phyloP scores from a whole-genome alignment of 2,113 vertebrate genomes.

The Campylorhamphus procurvoides region DNA sequence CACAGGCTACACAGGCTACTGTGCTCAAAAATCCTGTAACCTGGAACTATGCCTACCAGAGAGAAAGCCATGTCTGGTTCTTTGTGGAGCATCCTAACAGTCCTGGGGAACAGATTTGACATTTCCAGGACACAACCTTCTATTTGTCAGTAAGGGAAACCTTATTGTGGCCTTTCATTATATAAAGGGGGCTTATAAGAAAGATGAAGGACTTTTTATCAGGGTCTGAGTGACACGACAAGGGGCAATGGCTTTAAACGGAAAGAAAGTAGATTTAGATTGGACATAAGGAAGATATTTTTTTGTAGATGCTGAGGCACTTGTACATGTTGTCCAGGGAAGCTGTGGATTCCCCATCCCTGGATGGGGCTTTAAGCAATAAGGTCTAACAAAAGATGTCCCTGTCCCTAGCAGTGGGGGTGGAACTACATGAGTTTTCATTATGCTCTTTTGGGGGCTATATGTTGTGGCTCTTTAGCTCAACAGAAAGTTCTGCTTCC shows the following conservation, averaged over 20 bases:
- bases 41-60: not conserved
- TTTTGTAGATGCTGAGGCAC: not conserved
- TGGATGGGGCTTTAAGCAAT: not conserved
- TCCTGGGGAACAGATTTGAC: not conserved
- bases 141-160: not conserved
- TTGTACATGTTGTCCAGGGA: fast-evolving
- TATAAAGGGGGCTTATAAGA: not conserved
- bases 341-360: not conserved
- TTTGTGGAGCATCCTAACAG: not conserved
- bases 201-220: not conserved
- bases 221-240: not conserved
- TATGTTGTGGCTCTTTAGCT: not conserved
- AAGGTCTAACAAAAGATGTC: not conserved
- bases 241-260: not conserved
- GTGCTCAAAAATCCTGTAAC: not conserved
- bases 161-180: not conserved
- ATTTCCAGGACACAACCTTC: not conserved
- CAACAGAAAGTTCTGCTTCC: not conserved
- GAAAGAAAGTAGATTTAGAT: not conserved
- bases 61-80: not conserved
- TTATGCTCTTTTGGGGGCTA: not conserved
- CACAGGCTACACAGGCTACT: not conserved
- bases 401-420: not conserved
- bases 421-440: not conserved
- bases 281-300: not conserved